phyloP scores from a whole-genome alignment of 2,888 invertebrate species.

The Drosophila neonasuta region DNA sequence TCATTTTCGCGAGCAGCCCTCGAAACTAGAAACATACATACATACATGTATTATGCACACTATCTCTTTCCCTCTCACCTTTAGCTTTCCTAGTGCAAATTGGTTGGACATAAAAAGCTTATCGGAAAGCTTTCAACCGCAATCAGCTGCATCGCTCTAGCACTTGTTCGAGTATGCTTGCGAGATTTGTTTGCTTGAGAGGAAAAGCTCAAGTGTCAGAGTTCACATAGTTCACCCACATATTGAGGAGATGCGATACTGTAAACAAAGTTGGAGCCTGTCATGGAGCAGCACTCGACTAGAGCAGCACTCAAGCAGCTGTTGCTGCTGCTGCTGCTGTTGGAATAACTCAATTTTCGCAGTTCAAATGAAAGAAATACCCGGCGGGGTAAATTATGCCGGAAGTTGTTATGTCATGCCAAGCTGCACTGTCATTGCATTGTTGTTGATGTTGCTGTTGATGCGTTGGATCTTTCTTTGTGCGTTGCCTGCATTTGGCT shows the following conservation, averaged over 20 bases:
- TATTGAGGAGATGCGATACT: conserved; percentile 8
- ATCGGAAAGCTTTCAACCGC: conserved; percentile 45
- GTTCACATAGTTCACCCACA: conserved; percentile 23
- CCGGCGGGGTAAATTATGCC: conserved; percentile 49
- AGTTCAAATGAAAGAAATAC: conserved; percentile 42
- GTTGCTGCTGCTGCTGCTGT: conserved; percentile 35
- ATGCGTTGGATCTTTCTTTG: conserved; percentile 39
- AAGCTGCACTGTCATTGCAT: conserved; percentile 45
- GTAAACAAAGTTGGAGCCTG: conserved; percentile 9
- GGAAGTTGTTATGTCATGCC: conserved; percentile 69
- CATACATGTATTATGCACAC: conserved; percentile 7
- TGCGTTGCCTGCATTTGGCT: conserved; percentile 59
- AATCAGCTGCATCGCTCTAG: conserved; percentile 41
- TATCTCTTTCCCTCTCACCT: background rate
- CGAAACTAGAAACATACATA: conserved; percentile 13
- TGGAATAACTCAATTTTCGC: conserved; percentile 53
- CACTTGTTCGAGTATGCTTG: background rate
- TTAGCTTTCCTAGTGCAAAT: background rate
- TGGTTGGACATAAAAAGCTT: conserved; percentile 40
- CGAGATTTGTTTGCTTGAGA: conserved; percentile 6
- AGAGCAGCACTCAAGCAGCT: conserved; percentile 35
- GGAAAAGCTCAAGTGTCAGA: conserved; percentile 15
- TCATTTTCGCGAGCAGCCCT: conserved; percentile 39
- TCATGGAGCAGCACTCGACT: conserved; percentile 1
- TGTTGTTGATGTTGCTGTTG: conserved; percentile 21